Evolutionary conservation across 2,113 vertebrate genomes (phyloP), one percentile per base, ranked within the genome.

Genomic region (Xenopus borealis): DNA sequence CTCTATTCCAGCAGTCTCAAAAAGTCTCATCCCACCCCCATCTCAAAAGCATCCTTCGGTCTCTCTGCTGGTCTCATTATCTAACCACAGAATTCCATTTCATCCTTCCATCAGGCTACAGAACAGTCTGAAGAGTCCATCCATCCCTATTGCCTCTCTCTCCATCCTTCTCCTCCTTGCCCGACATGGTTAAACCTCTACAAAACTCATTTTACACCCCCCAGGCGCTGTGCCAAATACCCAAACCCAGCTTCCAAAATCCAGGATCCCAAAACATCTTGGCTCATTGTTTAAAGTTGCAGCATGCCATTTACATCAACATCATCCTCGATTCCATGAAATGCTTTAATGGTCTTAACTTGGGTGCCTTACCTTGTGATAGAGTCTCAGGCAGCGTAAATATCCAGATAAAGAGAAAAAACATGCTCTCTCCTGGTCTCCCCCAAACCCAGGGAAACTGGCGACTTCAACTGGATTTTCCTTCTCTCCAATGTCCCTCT

Each of bases 361-460:
- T 3, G 73, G 69, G 62, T 58, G 30, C 12, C 80, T 81, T 81
- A 87, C 86, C 86, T 86, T 85, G 86, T 13, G 82, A 84, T 84
- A 80, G 83, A 82, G 78, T 82, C n/a, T 80, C 80, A 9, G 82
- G 82, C 79, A 89, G 83, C 75, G 81, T 84, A 74, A 86, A 84
- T 18, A 87, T 83, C 82, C 87, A 88, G 78, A 89, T 53, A 76
- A 87, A 57, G 69, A 89, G 81, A 82, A 83, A 79, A 82, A 84
- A 81, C 86, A 87, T 87, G 82, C 87, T 86, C 72, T 81, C 79
- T 63, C 72, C 78, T 80, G 53, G 72, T 58, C 70, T 80, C 72
- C 79, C 81, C 78, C 71, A 64, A 72, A 79, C 61, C 64, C 63
- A 19, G 46, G 66, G 70, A n/a, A n/a, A 55, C 14, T 55, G 53